Conservation (phyloP, 2,888 invertebrate species). For the Catotricha subobsoleta region DNA sequence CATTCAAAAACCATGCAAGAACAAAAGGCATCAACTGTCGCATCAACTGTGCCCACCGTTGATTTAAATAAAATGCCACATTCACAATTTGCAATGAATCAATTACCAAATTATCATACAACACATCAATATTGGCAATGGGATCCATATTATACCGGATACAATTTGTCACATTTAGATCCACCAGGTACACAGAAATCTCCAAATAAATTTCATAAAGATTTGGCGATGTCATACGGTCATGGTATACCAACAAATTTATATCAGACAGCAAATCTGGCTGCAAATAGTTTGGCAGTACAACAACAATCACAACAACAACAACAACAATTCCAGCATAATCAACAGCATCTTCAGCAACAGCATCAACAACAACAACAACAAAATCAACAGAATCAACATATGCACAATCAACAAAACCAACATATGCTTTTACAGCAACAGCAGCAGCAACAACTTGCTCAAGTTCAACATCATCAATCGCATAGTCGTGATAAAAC, state of each 20-base stretch:
- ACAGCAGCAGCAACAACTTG: constrained; percentile 4
- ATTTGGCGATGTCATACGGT: constrained; percentile 27
- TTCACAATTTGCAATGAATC: constrained; percentile 44
- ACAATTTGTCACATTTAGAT: constrained; percentile 40
- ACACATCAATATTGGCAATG: constrained; percentile 35
- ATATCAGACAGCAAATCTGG: constrained; percentile 21
- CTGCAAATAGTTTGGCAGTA: constrained; percentile 20
- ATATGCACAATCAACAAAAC: constrained; percentile 6
- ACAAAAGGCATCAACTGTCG: constrained; percentile 16
- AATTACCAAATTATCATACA: constrained; percentile 46
- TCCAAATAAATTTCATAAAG: constrained; percentile 38
- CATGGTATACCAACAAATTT: constrained; percentile 27
- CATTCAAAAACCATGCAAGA: neutral
- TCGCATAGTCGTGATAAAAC: constrained; percentile 1
- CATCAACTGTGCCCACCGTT: constrained; percentile 13
- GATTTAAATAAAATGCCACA: constrained; percentile 36
- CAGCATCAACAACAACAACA: constrained; percentile 23
- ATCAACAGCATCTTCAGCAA: constrained; percentile 22
- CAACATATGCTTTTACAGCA: neutral
- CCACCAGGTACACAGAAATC: constrained; percentile 36
- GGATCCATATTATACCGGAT: constrained; percentile 38
- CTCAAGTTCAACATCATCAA: constrained; percentile 5
- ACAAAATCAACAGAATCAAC: constrained; percentile 24
- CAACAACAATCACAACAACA: constrained; percentile 22
- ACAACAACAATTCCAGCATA: constrained; percentile 13